phyloP scores from a whole-genome alignment of 2,113 vertebrate species.

The Eudyptes chrysolophus region DNA sequence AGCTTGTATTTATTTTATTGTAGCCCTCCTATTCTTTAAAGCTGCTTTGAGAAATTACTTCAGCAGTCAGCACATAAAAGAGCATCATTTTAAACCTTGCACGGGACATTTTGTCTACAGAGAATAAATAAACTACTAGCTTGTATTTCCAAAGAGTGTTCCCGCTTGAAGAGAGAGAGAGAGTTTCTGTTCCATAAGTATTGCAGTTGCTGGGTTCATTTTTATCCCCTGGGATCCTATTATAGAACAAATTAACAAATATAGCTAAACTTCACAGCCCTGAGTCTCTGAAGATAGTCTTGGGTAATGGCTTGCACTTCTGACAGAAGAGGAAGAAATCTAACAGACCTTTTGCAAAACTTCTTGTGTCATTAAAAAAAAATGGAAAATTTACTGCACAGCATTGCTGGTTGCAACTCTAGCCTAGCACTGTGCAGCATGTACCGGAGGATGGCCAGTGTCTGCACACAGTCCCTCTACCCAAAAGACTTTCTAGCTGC shows the following conservation, averaged over 20 bases:
- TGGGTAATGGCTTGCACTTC: background rate
- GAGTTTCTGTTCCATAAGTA: background rate
- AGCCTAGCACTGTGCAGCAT: background rate
- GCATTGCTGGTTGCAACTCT: background rate
- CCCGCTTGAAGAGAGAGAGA: background rate
- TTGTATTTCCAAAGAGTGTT: background rate
- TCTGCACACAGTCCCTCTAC: background rate
- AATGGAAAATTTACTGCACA: background rate
- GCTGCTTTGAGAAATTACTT: constrained; percentile 34
- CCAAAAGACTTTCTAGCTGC: background rate
- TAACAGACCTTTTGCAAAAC: background rate
- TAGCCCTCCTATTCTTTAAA: constrained; percentile 8
- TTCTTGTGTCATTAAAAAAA: background rate
- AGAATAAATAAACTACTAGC: background rate
- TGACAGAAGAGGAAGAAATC: background rate
- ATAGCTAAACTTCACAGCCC: background rate
- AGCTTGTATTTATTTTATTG: background rate
- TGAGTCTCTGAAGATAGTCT: background rate
- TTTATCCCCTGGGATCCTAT: constrained; percentile 3
- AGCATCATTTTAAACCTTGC: background rate
- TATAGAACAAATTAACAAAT: constrained; percentile 24
- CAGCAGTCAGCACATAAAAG: background rate
- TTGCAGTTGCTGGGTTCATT: background rate
- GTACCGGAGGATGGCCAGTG: background rate
- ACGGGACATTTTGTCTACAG: background rate